Conservation (phyloP, 2,113 vertebrate species). For the Xerus inauris region DNA sequence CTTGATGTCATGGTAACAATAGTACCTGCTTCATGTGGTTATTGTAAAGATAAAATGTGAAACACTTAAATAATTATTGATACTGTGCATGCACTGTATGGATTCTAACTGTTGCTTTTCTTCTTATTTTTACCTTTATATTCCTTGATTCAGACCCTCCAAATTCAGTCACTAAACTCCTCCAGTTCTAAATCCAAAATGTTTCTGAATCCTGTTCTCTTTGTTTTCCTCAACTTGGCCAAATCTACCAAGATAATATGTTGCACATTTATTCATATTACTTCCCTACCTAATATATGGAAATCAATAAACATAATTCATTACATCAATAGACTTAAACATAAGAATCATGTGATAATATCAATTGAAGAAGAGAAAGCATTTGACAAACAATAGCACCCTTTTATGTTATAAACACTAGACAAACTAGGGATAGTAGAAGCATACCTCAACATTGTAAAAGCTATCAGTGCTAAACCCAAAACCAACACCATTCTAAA, state of each 20-base stretch:
- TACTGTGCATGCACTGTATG: not conserved
- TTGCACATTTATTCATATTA: not conserved
- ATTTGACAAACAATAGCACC: too few relatives aligned
- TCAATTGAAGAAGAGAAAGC: too few relatives aligned
- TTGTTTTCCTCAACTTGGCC: not conserved
- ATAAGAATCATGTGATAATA: too few relatives aligned
- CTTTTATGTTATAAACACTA: too few relatives aligned
- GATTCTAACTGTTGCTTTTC: not conserved
- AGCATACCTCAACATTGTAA: too few relatives aligned
- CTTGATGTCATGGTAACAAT: not conserved
- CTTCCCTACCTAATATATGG: not conserved
- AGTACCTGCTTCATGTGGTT: not conserved
- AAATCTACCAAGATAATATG: not conserved
- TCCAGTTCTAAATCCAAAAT: not conserved
- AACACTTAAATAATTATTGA: not conserved
- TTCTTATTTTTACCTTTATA: not conserved
- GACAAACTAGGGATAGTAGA: too few relatives aligned
- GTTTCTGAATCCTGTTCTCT: not conserved
- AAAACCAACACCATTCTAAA: too few relatives aligned
- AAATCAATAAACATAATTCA: too few relatives aligned
- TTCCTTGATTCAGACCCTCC: not conserved
- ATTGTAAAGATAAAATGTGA: not conserved
- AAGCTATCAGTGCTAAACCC: too few relatives aligned
- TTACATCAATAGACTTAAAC: too few relatives aligned
- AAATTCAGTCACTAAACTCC: not conserved